These are phyloP conservation scores for Acrocyrtus sp. DNA, from an alignment of 2,888 invertebrate species.

Conservation along the genomic window DNA sequence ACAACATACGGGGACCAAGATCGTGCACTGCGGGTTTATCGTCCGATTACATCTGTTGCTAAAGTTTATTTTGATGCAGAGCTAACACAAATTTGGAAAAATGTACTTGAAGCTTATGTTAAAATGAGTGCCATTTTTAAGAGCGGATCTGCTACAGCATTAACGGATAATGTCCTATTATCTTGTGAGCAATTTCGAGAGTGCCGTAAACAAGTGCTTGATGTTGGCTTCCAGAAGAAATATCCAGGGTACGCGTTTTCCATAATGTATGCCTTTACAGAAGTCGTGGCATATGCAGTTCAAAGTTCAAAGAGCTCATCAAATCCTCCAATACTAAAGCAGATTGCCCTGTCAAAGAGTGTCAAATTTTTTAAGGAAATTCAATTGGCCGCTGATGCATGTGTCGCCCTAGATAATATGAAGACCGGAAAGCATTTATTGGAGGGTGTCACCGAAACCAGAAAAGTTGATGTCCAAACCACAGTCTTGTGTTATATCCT, in stretches of 20 bases:
- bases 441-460: constrained; percentile 27
- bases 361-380: constrained; percentile 42
- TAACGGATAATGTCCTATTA: constrained; percentile 9
- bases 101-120: constrained; percentile 29
- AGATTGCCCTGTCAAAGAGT: constrained; percentile 4
- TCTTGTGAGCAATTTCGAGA: constrained; percentile 26
- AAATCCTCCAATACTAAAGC: not conserved
- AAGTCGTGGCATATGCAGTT: constrained; percentile 15
- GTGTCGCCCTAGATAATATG: constrained; percentile 21
- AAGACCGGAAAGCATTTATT: constrained; percentile 13
- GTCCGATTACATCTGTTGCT: constrained; percentile 34
- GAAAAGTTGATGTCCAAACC: constrained; percentile 31
- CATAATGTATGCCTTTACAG: constrained; percentile 33
- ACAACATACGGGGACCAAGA: constrained; percentile 22
- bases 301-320: not conserved
- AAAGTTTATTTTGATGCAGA: constrained; percentile 35
- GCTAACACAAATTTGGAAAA: constrained; percentile 31
- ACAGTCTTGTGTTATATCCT: constrained; percentile 23
- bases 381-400: constrained; percentile 35
- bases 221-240: constrained; percentile 27
- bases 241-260: constrained; percentile 33
- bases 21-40: constrained; percentile 26
- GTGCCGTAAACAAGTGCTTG: constrained; percentile 36
- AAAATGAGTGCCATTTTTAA: constrained; percentile 26
- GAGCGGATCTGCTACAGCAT: not conserved